phyloP scores from a whole-genome alignment of 2,797 vertebrate species.

The Sebastes hubbsi region DNA sequence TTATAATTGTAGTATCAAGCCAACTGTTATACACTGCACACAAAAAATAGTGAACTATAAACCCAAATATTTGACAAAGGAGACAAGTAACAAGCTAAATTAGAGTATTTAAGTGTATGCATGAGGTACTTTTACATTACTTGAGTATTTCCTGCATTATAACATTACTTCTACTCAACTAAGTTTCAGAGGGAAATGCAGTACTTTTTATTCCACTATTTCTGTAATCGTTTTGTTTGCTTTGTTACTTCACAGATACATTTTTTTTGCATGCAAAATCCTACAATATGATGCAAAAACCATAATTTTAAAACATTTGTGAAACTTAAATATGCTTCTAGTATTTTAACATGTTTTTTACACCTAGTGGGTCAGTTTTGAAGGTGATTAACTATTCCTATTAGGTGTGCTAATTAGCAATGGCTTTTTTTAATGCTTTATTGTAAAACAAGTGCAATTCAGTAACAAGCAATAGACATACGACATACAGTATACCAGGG shows the following conservation, averaged over 20 bases:
- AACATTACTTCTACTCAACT: neutral
- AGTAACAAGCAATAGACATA: too few relatives aligned
- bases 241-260: neutral
- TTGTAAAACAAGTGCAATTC: too few relatives aligned
- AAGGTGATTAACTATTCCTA: neutral
- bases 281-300: neutral
- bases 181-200: neutral
- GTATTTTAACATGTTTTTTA: neutral
- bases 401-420: neutral
- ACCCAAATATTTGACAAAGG: neutral
- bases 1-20: neutral
- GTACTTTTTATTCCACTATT: neutral
- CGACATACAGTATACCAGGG: too few relatives aligned
- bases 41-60: neutral
- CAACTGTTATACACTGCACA: neutral
- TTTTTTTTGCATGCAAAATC: neutral
- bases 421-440: neutral
- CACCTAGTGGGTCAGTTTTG: neutral
- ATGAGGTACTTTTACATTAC: neutral
- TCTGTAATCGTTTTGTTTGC: neutral
- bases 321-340: neutral
- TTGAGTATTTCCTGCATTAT: neutral
- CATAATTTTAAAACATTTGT: neutral
- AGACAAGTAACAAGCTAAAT: neutral
- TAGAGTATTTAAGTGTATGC: neutral